Evolutionary conservation across 2,113 vertebrate species (phyloP).

Genomic region (Aegithalos caudatus): DNA sequence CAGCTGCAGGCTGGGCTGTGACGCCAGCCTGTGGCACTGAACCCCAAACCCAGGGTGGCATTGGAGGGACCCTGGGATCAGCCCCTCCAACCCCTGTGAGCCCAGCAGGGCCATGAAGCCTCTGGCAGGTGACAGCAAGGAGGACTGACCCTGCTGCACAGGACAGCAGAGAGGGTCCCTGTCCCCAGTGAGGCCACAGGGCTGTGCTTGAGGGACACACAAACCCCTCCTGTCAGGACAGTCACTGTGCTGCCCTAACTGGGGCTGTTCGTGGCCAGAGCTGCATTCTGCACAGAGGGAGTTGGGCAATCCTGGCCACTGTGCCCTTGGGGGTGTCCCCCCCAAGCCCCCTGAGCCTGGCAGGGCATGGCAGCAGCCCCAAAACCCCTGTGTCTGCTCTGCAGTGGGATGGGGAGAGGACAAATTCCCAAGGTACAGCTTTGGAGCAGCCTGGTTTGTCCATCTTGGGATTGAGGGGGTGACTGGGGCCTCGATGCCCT

Average conservation of each 20-base stretch:
- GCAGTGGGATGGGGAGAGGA: neutral
- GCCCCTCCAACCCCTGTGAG: neutral
- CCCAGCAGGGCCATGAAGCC: neutral
- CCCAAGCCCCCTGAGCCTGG: fast-evolving
- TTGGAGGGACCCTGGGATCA: neutral
- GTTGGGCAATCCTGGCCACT: fast-evolving
- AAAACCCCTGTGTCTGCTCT: fast-evolving
- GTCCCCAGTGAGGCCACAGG: neutral
- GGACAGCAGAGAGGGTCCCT: neutral
- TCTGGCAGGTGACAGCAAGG: fast-evolving
- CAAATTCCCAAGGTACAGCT: fast-evolving
- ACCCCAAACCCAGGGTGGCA: neutral
- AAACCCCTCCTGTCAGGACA: fast-evolving
- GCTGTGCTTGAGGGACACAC: neutral
- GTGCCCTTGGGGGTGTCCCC: neutral
- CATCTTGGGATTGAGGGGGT: fast-evolving
- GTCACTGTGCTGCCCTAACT: neutral
- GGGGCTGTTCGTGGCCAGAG: neutral
- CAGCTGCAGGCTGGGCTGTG: conserved; percentile 61
- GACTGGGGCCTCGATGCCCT: fast-evolving
- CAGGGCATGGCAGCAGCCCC: neutral
- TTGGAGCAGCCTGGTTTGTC: neutral
- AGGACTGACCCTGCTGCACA: fast-evolving
- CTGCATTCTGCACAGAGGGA: neutral
- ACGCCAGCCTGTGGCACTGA: neutral